Base-by-base conservation (phyloP, 2,888 invertebrate genomes). In the Boloria selene region DNA sequence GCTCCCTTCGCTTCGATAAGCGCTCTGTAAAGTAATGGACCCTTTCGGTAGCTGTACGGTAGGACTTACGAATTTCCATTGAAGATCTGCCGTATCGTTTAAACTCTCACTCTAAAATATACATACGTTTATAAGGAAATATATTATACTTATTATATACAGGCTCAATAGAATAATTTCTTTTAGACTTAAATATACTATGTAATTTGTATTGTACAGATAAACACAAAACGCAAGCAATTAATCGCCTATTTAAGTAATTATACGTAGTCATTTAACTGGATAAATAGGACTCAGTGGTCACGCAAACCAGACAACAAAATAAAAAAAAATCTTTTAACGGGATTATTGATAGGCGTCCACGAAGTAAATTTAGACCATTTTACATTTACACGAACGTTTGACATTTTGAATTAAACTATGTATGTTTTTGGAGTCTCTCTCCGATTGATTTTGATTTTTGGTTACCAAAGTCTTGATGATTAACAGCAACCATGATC, bases 11-110 rank as follows among this genome's bases (percentile, higher is more conserved):
- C 83, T 80, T 83, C 86, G 85, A 89, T 90, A 86, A 85, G 81
- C 85, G 85, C 86, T 87, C 89, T 85, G 86, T 85, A 89, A 89
- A 85, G 86, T 83, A 88, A 89, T 86, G 85, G 81, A 85, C 82
- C 85, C 80, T 74, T 88, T 87, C 88, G 85, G 90, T 90, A 91
- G 91, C 89, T 72, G 63, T 45, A 64, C 61, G 61, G 67, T 52
- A 83, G 83, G 78, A 84, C 80, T 81, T 77, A 83, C 80, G 76
- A 84, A 85, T 86, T 83, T 79, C 82, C 85, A 89, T 89, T 90
- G 82, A 88, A 79, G 78, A 77, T 77, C 79, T 70, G 77, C 71
- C 72, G 59, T 61, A 68, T 68, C 60, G 38, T 54, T 60, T 65
- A 52, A 67, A 56, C 52, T n/a, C n/a, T n/a, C 56, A 64, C 26